phyloP scores from a whole-genome alignment of 2,797 vertebrate genomes.

The Enteromius radiatus region DNA sequence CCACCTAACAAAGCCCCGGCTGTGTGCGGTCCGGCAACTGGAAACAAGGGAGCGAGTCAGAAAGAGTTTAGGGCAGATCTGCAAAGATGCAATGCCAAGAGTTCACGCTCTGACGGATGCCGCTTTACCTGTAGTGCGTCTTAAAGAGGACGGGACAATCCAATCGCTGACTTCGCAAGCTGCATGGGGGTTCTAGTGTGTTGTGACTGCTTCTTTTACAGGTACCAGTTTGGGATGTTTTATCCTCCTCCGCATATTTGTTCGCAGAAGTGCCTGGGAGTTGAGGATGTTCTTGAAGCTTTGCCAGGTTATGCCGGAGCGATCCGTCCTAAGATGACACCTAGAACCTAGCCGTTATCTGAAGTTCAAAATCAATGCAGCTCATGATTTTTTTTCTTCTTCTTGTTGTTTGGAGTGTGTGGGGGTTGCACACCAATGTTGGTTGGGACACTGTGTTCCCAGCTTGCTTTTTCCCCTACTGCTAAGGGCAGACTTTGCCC shows the following conservation, averaged over 20 bases:
- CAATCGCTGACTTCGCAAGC: constrained; percentile 59
- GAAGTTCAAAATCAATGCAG: constrained; percentile 34
- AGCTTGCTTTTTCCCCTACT: constrained; percentile 38
- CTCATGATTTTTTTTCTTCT: neutral
- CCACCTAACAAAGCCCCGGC: constrained; percentile 32
- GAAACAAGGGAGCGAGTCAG: constrained; percentile 1
- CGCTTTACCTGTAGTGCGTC: constrained; percentile 70
- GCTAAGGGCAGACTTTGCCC: constrained; percentile 63
- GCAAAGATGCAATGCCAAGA: constrained; percentile 60
- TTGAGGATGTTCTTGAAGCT: constrained; percentile 58
- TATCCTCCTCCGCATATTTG: neutral
- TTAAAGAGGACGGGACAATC: constrained; percentile 32
- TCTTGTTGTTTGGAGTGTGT: constrained; percentile 54
- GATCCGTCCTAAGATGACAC: constrained; percentile 52
- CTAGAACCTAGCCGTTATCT: constrained; percentile 41
- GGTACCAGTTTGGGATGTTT: constrained; percentile 68
- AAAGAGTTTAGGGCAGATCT: constrained; percentile 35
- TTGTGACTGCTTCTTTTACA: constrained; percentile 88
- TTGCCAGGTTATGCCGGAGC: constrained; percentile 58
- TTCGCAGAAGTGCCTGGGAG: neutral
- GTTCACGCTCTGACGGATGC: constrained; percentile 42
- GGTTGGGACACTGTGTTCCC: constrained; percentile 73
- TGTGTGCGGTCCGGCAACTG: constrained; percentile 2
- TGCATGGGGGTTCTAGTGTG: constrained; percentile 85
- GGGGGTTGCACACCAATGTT: constrained; percentile 59